Percentiles rank a stretch among this genome's conserved stretches.
Conservation (phyloP, 2,888 invertebrate genomes). For the Caenorhabditis macrosperma region DNA sequence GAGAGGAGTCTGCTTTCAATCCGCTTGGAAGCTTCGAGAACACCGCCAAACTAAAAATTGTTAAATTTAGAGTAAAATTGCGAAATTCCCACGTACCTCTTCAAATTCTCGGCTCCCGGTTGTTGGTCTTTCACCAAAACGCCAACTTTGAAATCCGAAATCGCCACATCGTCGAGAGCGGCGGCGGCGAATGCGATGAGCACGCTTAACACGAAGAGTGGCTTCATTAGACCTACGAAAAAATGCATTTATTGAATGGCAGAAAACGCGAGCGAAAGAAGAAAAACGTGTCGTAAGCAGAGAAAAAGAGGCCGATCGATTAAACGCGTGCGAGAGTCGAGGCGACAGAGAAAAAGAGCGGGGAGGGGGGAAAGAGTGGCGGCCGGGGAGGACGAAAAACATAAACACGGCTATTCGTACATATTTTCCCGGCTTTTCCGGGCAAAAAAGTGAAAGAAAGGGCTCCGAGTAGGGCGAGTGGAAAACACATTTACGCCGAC, state of each 20-base stretch:
- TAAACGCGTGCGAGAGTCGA: no score
- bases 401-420: no score
- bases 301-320: no score
- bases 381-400: no score
- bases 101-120: slow-evolving; percentile 35
- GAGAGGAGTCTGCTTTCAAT: slow-evolving; percentile 91
- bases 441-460: neutral
- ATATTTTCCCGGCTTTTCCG: no score
- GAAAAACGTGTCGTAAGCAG: no score
- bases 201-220: slow-evolving; percentile 4
- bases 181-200: neutral
- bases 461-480: neutral
- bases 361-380: no score
- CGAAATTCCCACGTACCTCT: slow-evolving; percentile 21
- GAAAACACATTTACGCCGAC: no score
- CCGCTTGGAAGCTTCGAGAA: slow-evolving; percentile 86
- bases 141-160: slow-evolving; percentile 84
- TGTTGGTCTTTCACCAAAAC: slow-evolving; percentile 81
- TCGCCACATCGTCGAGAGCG: slow-evolving; percentile 82
- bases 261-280: neutral
- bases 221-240: slow-evolving; percentile 38
- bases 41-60: slow-evolving; percentile 84
- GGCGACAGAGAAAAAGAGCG: no score
- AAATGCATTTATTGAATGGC: no score
- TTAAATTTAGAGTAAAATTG: no score